Base-by-base conservation (phyloP, 2,113 vertebrate species). In the Gymnarchus niloticus region DNA sequence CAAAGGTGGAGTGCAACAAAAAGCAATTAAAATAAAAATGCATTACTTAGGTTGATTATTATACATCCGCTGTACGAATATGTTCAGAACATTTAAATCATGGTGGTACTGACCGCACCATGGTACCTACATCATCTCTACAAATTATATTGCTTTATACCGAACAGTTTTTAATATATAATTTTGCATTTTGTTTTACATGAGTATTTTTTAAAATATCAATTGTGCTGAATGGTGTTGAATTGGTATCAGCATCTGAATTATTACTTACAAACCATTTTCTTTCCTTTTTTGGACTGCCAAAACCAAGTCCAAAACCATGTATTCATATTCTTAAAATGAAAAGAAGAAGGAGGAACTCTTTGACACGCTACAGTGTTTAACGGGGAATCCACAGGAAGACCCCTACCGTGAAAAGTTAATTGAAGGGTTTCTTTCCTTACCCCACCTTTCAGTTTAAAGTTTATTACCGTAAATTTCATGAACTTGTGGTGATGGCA, bases 391-490 rank as follows among this genome's bases (percentile, higher is more conserved):
- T 28, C 2, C 12, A 80, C 54, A 19, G 73, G 69, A 85, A 57
- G 52, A n/a, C 84, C 41, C 25, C 28, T 3, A 49, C 61, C 3
- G 51, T 57, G 82, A 84, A 37, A 25, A 73, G 23, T 83, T 91
- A 91, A 92, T 93, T 91, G 88, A 86, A 81, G 90, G 87, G 83
- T 91, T 90, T n/a, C 25, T 84, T 61, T 88, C 85, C 78, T 44
- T 23, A 37, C 81, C 87, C 90, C 88, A 90, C 87, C 91, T 89
- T 89, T 91, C 90, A 90, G 87, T 91, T 89, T 84, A 82, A 84
- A 83, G 87, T 91, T 92, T 90, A 93, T 90, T 90, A 89, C 90
- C 59, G 81, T 52, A 90, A 92, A 90, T 89, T 57, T 65, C 51
- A 86, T 59, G 85, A 88, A 76, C 88, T 88, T 89, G 86, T 87